Percentiles rank a stretch among this genome's conserved stretches.
phyloP scores from a whole-genome alignment of 2,797 vertebrate genomes.

The Hippoglossus hippoglossus region DNA sequence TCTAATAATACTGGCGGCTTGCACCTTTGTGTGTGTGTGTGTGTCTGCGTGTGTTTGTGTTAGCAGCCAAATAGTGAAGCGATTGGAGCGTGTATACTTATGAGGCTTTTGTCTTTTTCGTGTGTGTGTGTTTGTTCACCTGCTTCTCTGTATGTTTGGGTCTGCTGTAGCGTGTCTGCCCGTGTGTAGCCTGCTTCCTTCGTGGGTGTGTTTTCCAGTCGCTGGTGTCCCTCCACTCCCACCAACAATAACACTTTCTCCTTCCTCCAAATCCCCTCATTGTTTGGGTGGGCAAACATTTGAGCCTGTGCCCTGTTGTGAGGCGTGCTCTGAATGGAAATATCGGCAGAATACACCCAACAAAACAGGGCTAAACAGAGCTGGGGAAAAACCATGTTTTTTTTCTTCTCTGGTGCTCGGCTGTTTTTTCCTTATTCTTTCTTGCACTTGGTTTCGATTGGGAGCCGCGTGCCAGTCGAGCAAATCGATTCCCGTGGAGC shows the following conservation, averaged over 20 bases:
- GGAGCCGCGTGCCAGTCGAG: slow-evolving; percentile 51
- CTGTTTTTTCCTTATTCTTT: slow-evolving; percentile 32
- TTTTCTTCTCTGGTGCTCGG: background rate
- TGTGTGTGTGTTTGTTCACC: slow-evolving; percentile 45
- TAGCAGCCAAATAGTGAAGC: slow-evolving; percentile 13
- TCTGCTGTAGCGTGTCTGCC: slow-evolving; percentile 31
- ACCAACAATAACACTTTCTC: slow-evolving; percentile 65
- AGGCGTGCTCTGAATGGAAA: slow-evolving; percentile 63
- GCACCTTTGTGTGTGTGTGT: slow-evolving; percentile 6
- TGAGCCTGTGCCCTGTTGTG: slow-evolving; percentile 59
- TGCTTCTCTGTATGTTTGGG: slow-evolving; percentile 41
- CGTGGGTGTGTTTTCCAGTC: slow-evolving; percentile 48
- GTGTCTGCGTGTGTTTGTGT: slow-evolving; percentile 22
- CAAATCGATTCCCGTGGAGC: slow-evolving; percentile 70
- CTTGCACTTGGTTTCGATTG: slow-evolving; percentile 59
- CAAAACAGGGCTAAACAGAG: slow-evolving; percentile 41
- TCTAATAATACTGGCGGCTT: too few relatives aligned
- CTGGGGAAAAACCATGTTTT: slow-evolving; percentile 9
- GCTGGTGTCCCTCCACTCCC: slow-evolving; percentile 53
- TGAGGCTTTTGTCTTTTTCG: slow-evolving; percentile 26
- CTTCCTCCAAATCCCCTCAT: slow-evolving; percentile 71
- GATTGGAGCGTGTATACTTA: slow-evolving; percentile 41
- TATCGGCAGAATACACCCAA: slow-evolving; percentile 29
- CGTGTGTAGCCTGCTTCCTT: slow-evolving; percentile 28
- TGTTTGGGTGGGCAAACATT: slow-evolving; percentile 74